These are phyloP conservation scores for Tinea semifulvella DNA, from an alignment of 2,888 invertebrate genomes.

Conservation along the genomic window DNA sequence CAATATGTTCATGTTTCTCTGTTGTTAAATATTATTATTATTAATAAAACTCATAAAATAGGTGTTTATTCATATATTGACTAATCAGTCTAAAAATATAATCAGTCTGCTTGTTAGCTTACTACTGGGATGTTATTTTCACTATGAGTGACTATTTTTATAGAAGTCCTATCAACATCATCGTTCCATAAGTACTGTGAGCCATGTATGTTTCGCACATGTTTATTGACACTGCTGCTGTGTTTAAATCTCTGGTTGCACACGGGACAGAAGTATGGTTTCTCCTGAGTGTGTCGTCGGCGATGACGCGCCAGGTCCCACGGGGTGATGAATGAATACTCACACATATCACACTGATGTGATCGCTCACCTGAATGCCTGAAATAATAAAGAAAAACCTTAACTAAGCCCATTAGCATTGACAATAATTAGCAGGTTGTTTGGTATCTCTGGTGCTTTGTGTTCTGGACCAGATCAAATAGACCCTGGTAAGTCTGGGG, in stretches of 20 bases:
- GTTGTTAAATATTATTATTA: too few species aligned
- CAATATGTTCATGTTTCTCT: too few species aligned
- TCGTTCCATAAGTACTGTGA: slow-evolving; percentile 42
- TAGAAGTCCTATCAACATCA: slow-evolving; percentile 6
- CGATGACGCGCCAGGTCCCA: slow-evolving; percentile 45
- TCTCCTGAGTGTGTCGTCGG: slow-evolving; percentile 49
- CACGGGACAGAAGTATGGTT: slow-evolving; percentile 47
- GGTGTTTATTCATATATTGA: too few species aligned
- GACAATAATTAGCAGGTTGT: too few species aligned
- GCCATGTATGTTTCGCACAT: slow-evolving; percentile 49
- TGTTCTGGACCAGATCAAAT: too few species aligned
- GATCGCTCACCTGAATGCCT: slow-evolving; percentile 52
- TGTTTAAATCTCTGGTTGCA: slow-evolving; percentile 49
- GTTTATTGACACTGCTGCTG: slow-evolving; percentile 55
- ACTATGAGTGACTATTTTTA: not conserved
- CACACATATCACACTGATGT: slow-evolving; percentile 45
- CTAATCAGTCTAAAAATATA: too few species aligned
- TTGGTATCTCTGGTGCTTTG: too few species aligned
- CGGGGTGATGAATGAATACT: slow-evolving; percentile 40
- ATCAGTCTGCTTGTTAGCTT: too few species aligned
- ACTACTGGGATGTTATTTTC: not conserved
- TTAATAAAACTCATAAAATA: too few species aligned
- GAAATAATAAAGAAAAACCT: slow-evolving; percentile 27
- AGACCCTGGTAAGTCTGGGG: too few species aligned
- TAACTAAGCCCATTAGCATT: too few species aligned